phyloP scores from a whole-genome alignment of 1,140 invertebrate species.

The Caenorhabditis tropicalis region DNA sequence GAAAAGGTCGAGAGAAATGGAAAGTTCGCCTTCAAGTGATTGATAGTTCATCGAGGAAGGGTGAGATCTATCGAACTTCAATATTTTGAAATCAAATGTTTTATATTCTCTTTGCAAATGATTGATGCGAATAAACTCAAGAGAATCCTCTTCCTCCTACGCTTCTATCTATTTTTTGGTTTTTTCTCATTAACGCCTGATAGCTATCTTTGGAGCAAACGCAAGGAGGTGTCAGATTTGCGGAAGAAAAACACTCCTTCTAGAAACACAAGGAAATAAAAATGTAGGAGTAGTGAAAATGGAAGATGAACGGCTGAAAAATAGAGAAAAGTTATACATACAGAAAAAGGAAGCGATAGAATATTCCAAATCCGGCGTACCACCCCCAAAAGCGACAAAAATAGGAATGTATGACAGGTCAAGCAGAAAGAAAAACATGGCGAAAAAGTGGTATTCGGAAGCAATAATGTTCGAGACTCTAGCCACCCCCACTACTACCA shows the following conservation, averaged over 20 bases:
- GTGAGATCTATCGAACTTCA: neutral
- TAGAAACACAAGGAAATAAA: neutral
- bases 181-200: neutral
- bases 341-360: neutral
- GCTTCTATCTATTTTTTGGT: neutral
- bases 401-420: neutral
- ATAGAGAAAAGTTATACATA: neutral
- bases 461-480: slow-evolving; percentile 34
- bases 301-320: neutral
- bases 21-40: neutral
- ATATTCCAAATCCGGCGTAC: neutral
- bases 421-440: slow-evolving; percentile 25
- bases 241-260: neutral
- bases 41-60: neutral
- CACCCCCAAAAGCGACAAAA: neutral
- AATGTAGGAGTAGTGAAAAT: neutral
- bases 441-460: slow-evolving; percentile 8
- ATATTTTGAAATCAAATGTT: neutral
- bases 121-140: neutral
- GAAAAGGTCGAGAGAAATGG: neutral
- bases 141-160: neutral
- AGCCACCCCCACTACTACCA: neutral
- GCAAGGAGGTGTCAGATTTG: neutral
- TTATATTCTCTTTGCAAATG: neutral
- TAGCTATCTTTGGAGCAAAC: neutral